These are phyloP conservation scores for Leucozona laternaria DNA, from an alignment of 2,888 invertebrate species.

Conservation along the genomic window DNA sequence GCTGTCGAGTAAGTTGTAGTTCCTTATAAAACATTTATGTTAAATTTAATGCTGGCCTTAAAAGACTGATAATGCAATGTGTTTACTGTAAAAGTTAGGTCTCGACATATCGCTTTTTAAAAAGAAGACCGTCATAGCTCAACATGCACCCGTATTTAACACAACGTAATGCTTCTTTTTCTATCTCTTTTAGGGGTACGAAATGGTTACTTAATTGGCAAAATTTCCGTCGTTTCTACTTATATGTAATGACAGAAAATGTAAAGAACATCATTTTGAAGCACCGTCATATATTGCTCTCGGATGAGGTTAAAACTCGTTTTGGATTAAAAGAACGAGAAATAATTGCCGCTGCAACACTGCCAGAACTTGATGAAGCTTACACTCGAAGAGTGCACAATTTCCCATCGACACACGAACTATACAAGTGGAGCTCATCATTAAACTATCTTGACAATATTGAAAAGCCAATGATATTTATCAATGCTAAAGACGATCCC, in stretches of 20 bases:
- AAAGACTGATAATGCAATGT: no score
- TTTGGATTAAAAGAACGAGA: slow-evolving; percentile 90
- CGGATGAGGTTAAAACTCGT: slow-evolving; percentile 88
- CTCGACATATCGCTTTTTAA: not conserved
- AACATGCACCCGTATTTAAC: not conserved
- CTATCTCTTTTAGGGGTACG: slow-evolving; percentile 86
- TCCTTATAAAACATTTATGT: not conserved
- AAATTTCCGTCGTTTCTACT: slow-evolving; percentile 94
- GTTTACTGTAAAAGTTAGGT: no score
- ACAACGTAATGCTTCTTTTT: not conserved
- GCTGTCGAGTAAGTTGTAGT: slow-evolving; percentile 90
- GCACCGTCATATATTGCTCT: slow-evolving; percentile 90
- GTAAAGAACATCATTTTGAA: slow-evolving; percentile 94
- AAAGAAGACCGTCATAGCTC: no score
- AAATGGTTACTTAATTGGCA: slow-evolving; percentile 94
- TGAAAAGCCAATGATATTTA: slow-evolving; percentile 93
- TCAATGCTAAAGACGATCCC: slow-evolving; percentile 96
- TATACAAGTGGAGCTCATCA: slow-evolving; percentile 94
- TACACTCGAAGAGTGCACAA: slow-evolving; percentile 92
- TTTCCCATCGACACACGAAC: slow-evolving; percentile 90
- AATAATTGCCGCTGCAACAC: slow-evolving; percentile 93
- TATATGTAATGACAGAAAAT: slow-evolving; percentile 97
- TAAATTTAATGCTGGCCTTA: no score
- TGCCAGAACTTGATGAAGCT: slow-evolving; percentile 94
- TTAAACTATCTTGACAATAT: slow-evolving; percentile 91